Conservation (phyloP, 53 echinoderm and acorn worm genomes). For the Crossaster papposus region DNA sequence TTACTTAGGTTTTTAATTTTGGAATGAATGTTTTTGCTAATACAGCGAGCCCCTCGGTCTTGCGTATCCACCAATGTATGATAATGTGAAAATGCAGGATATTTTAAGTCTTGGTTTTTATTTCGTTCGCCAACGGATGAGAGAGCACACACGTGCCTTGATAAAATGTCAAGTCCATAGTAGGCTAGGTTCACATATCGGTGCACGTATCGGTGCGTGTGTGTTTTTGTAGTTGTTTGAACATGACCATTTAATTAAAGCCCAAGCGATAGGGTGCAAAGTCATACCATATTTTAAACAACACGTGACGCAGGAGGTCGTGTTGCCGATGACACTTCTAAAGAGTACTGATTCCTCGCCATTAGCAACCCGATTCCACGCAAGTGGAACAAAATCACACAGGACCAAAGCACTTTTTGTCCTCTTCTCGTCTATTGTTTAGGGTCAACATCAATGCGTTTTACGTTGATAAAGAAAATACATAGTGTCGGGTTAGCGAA, state of each 20-base stretch:
- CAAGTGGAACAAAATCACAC: not conserved
- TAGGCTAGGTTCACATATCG: too few relatives aligned
- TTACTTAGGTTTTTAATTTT: too few relatives aligned
- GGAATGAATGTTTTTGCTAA: too few relatives aligned
- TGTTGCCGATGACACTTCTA: slow-evolving; percentile 27
- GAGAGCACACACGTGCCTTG: not conserved
- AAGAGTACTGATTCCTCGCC: slow-evolving; percentile 42
- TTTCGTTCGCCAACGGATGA: not conserved
- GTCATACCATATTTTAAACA: slow-evolving; percentile 63
- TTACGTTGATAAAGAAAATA: slow-evolving; percentile 15
- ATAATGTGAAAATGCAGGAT: not conserved
- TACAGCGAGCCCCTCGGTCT: too few relatives aligned
- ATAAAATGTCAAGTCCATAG: not conserved
- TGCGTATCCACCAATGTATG: too few relatives aligned
- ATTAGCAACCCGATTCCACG: slow-evolving; percentile 10
- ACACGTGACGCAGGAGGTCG: slow-evolving; percentile 46
- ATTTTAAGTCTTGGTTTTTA: not conserved
- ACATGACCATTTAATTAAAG: slow-evolving; percentile 37
- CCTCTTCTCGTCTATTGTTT: not conserved
- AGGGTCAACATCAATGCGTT: slow-evolving; percentile 11
- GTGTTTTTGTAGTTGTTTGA: slow-evolving; percentile 45
- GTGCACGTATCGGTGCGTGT: not conserved
- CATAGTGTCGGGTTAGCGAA: not conserved
- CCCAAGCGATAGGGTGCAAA: slow-evolving; percentile 42
- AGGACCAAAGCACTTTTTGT: slow-evolving; percentile 26